These are phyloP conservation scores for Cremastinae sp. DNA, from an alignment of 2,888 invertebrate species.

Conservation along the genomic window DNA sequence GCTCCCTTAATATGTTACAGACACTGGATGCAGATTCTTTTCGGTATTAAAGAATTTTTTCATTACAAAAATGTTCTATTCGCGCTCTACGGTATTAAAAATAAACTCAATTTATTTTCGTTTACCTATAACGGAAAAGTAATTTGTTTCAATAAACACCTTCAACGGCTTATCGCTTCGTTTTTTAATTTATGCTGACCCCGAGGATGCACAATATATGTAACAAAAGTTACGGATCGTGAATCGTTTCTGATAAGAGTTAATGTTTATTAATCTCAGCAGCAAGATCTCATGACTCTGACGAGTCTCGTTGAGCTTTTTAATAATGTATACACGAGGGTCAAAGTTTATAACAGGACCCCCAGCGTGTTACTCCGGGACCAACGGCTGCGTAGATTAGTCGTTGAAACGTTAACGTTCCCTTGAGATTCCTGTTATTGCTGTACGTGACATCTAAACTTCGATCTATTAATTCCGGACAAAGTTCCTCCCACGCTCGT, in stretches of 20 bases:
- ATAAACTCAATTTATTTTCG: too few species aligned
- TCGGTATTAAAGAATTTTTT: too few species aligned
- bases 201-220: too few species aligned
- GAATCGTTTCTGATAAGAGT: not conserved
- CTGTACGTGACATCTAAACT: conserved; percentile 29
- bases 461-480: conserved; percentile 13
- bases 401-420: conserved; percentile 30
- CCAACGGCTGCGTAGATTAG: conserved; percentile 4
- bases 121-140: too few species aligned
- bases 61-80: too few species aligned
- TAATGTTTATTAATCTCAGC: not conserved
- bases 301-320: too few species aligned
- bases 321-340: conserved; percentile 3
- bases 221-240: not conserved
- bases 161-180: too few species aligned
- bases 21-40: too few species aligned
- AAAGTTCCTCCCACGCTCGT: conserved; percentile 20
- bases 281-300: not conserved
- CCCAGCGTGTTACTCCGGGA: conserved; percentile 14
- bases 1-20: not conserved
- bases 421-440: conserved; percentile 23
- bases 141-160: too few species aligned
- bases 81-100: too few species aligned
- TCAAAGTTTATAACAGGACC: conserved; percentile 31
- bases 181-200: too few species aligned